Evolutionary conservation across 2,797 vertebrate species (phyloP).

Genomic region (Otolemur crassicaudatus): DNA sequence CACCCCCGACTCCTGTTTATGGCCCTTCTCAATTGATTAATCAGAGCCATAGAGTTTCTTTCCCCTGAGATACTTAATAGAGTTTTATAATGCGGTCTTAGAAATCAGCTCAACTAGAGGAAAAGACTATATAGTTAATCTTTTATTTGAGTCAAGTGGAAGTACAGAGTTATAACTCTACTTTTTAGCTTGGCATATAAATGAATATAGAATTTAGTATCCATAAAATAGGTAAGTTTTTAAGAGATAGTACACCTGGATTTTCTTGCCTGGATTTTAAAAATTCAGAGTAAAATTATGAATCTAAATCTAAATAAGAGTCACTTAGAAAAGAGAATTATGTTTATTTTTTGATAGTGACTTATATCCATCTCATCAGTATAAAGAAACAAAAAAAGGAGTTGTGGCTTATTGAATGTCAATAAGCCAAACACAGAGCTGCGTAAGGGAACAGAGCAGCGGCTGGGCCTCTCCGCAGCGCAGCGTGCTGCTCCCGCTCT

Average conservation of each 20-base stretch:
- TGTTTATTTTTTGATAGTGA: background rate
- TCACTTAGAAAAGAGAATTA: background rate
- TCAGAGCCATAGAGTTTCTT: background rate
- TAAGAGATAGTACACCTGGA: background rate
- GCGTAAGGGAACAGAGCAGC: background rate
- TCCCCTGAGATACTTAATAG: background rate
- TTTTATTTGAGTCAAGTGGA: background rate
- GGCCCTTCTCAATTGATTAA: background rate
- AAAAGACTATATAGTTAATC: background rate
- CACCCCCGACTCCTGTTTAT: background rate
- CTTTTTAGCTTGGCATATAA: background rate
- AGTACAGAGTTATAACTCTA: background rate
- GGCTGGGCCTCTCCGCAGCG: background rate
- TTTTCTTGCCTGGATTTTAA: slow-evolving; percentile 11
- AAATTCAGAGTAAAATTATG: background rate
- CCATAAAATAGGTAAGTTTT: background rate
- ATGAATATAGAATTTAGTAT: slow-evolving; percentile 21
- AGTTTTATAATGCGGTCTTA: slow-evolving; percentile 34
- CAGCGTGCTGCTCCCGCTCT: background rate
- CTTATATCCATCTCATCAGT: background rate
- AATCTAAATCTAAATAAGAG: background rate
- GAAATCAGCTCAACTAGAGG: background rate
- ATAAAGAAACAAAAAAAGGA: background rate
- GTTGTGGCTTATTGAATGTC: background rate
- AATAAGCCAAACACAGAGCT: background rate